These are phyloP conservation scores for Varecia variegata DNA, from an alignment of 2,797 vertebrate genomes.

Conservation along the genomic window DNA sequence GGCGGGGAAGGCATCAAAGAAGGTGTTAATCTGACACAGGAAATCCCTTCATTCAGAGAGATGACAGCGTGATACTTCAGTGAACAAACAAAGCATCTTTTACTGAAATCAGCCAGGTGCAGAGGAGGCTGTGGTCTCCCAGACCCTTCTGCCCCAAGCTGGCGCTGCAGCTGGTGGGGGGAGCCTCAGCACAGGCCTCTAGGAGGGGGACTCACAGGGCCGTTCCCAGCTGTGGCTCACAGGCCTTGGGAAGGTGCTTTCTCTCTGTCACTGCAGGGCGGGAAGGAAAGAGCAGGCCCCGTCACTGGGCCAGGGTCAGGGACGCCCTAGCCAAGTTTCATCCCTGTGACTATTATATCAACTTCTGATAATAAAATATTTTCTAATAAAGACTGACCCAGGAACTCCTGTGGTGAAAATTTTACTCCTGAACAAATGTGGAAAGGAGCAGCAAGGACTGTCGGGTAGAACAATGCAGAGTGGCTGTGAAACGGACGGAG, in stretches of 20 bases:
- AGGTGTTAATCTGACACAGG: not conserved
- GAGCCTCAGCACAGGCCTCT: not conserved
- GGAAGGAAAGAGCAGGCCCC: not conserved
- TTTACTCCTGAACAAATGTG: not conserved
- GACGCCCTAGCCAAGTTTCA: not conserved
- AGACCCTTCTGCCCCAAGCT: not conserved
- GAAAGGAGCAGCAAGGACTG: not conserved
- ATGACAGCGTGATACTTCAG: not conserved
- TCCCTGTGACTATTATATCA: not conserved
- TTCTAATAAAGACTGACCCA: not conserved
- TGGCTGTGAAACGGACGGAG: not conserved
- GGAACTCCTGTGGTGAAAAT: not conserved
- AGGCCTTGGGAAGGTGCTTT: not conserved
- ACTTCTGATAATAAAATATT: not conserved
- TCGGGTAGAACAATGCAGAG: not conserved
- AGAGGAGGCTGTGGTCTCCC: not conserved
- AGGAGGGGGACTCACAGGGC: not conserved
- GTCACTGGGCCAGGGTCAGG: not conserved
- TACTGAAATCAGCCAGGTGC: not conserved
- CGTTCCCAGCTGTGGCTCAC: not conserved
- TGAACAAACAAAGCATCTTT: not conserved
- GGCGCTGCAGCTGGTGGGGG: not conserved
- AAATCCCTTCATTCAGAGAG: not conserved
- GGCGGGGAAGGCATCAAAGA: not conserved
- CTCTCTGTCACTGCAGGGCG: accelerated